Evolutionary conservation across 2,888 invertebrate genomes (phyloP).

Genomic region (Heteromyza rotundicornis): DNA sequence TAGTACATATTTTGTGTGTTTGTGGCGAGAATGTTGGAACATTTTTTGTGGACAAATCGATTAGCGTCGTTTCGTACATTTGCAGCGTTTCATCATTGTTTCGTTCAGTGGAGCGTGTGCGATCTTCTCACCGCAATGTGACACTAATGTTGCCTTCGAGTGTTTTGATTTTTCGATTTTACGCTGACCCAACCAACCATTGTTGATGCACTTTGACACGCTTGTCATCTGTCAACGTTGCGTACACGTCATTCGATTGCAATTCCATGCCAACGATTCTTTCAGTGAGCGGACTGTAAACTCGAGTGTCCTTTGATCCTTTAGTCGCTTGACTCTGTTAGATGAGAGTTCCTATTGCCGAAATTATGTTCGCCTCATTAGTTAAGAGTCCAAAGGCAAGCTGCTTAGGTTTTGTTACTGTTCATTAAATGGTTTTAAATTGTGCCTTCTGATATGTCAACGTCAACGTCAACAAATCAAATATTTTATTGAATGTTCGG

Average conservation of each 20-base stretch:
- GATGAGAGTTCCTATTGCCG: too few relatives aligned
- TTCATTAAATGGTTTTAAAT: too few relatives aligned
- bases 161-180: constrained; percentile 7
- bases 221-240: not conserved
- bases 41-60: constrained; percentile 6
- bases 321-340: not conserved
- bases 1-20: too few relatives aligned
- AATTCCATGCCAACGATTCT: not conserved
- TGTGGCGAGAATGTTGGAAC: too few relatives aligned
- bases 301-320: constrained; percentile 1
- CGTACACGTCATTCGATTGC: not conserved
- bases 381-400: not conserved
- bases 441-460: too few relatives aligned
- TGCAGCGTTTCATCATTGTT: not conserved
- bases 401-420: too few relatives aligned
- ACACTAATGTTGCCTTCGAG: not conserved
- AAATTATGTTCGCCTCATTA: too few relatives aligned
- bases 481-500: too few relatives aligned
- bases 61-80: not conserved
- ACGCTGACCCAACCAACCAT: not conserved
- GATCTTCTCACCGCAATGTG: not conserved
- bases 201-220: not conserved
- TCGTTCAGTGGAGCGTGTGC: not conserved
- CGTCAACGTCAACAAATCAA: too few relatives aligned
- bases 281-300: not conserved